Evolutionary conservation across 2,888 invertebrate genomes (phyloP).

Genomic region (Agrochola litura): DNA sequence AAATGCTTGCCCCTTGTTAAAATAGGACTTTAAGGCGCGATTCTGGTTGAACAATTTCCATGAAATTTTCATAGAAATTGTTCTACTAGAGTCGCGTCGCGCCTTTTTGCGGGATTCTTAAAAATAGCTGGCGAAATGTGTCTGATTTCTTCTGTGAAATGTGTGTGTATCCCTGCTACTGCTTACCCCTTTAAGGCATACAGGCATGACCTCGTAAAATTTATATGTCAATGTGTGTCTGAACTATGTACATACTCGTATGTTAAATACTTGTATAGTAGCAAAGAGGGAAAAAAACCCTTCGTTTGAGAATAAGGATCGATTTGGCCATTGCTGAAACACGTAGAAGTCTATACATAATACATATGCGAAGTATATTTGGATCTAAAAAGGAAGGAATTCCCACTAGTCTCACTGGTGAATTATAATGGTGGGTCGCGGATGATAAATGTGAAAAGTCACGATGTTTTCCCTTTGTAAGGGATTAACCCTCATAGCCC

Average conservation of each 20-base stretch:
- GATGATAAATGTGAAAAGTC: conserved; percentile 53
- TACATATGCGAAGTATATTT: conserved; percentile 27
- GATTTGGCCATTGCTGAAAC: conserved; percentile 1
- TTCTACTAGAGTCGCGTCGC: too few species aligned
- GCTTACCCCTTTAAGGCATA: not conserved
- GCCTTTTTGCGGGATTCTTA: too few species aligned
- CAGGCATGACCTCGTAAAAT: not conserved
- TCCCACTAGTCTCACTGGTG: conserved; percentile 28
- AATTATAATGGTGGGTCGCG: conserved; percentile 31
- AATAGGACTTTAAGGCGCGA: not conserved
- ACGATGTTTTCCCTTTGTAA: conserved; percentile 39
- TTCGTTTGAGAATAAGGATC: conserved; percentile 11
- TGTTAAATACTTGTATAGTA: not conserved
- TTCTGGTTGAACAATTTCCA: too few species aligned
- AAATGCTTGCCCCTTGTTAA: not conserved
- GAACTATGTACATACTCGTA: not conserved
- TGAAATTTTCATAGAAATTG: too few species aligned
- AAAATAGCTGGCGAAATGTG: too few species aligned
- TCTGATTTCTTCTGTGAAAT: not conserved
- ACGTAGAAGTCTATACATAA: conserved; percentile 36
- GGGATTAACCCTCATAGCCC: conserved; percentile 42
- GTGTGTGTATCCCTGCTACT: not conserved
- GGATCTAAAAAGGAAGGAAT: conserved; percentile 27
- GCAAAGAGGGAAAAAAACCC: conserved; percentile 12
- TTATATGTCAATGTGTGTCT: not conserved